These are phyloP conservation scores for Oncorhynchus mykiss DNA, from an alignment of 2,113 vertebrate genomes.

Conservation along the genomic window DNA sequence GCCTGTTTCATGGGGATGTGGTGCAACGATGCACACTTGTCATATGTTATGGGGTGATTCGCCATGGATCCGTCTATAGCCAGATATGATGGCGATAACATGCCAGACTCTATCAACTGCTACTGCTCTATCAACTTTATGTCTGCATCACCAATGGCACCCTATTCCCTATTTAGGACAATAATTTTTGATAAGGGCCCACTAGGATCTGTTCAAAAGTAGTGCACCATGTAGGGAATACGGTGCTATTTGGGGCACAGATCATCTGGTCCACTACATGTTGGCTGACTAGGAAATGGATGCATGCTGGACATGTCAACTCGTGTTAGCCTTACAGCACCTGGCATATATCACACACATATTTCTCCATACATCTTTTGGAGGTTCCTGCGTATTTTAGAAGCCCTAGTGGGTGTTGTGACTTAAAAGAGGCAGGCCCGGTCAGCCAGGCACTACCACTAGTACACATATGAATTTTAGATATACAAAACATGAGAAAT, in stretches of 20 bases:
- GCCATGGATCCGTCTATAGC: slow-evolving; percentile 15
- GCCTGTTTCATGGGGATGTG: slow-evolving; percentile 10
- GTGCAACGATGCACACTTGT: slow-evolving; percentile 34
- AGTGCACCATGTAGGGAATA: too few relatives aligned
- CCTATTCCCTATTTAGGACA: too few relatives aligned
- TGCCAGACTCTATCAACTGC: too few relatives aligned
- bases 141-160: too few relatives aligned
- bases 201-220: neutral
- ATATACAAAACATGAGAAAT: neutral
- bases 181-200: too few relatives aligned
- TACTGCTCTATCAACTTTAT: too few relatives aligned
- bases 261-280: slow-evolving; percentile 1
- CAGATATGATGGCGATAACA: neutral
- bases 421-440: neutral
- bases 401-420: neutral
- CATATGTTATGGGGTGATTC: slow-evolving; percentile 37
- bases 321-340: neutral
- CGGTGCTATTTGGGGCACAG: neutral
- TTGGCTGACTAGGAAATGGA: neutral
- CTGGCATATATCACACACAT: neutral
- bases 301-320: neutral
- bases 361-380: neutral
- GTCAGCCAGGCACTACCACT: neutral
- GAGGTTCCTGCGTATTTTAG: neutral
- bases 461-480: neutral